Evolutionary conservation across 1,140 invertebrate genomes (phyloP), one percentile per base, ranked within the genome.

Genomic region (Oryctes rhinoceros): DNA sequence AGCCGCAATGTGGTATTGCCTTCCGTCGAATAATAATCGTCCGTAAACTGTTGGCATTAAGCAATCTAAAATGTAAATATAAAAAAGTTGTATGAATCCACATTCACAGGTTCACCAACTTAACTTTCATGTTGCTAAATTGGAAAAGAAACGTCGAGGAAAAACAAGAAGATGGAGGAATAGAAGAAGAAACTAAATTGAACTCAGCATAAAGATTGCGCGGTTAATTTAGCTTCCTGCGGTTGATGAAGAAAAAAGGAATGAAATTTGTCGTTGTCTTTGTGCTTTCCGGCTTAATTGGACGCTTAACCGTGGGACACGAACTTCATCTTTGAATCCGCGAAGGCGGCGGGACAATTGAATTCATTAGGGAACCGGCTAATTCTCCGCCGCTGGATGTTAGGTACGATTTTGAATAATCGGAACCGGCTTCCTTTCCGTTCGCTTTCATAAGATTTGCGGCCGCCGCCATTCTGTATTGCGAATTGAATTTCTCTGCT

Each of bases 241-340:
- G 53, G 53, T 59, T 59, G 53, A 59, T 18, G 53, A 59, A 7
- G 53, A 59, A 59, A 59, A 59, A 59, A 59, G 53, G 53, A 59
- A 59, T 15, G 53, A 59, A 59, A 59, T 59, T 59, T n/a, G 53
- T 59, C 65, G 65, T 13, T 37, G 65, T 71, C 65, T 71, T 71
- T 71, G 65, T 71, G 20, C 65, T 71, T 71, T 71, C 65, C 65
- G 65, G 65, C 65, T 71, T 71, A 71, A 71, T 71, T 71, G 65
- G 65, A 71, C 65, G 65, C 65, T 71, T 71, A 71, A 59, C 53
- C 53, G 53, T 59, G 15, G 65, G 65, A 30, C 20, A 71, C 65
- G 65, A 35, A 30, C 65, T 71, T 59, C 53, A 59, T 59, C 53
- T 59, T 59, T 59, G 65, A 35, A 13, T 24, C 24, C 18, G 18